Percentiles rank a stretch among this genome's conserved stretches.
Conservation (phyloP, 2,113 vertebrate genomes). For the Carassius gibelio region DNA sequence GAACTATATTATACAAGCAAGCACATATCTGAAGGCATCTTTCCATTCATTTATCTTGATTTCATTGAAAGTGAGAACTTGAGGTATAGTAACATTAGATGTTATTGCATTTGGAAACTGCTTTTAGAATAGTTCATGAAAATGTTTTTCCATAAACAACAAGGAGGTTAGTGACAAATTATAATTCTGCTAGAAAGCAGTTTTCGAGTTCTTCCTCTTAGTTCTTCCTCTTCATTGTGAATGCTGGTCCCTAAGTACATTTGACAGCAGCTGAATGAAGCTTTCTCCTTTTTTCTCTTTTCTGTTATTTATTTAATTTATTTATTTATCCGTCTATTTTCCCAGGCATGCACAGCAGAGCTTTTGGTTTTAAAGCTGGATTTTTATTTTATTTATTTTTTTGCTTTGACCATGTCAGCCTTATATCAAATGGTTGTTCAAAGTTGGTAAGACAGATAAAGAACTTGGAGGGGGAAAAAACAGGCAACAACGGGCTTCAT, state of each 20-base stretch:
- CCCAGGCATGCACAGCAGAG: neutral
- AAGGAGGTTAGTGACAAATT: neutral
- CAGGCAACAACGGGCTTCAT: neutral
- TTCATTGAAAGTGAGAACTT: neutral
- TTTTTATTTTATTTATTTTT: neutral
- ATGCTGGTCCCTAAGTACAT: neutral
- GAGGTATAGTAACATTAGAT: neutral
- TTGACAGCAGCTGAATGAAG: neutral
- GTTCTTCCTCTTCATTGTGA: neutral
- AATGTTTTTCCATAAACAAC: neutral
- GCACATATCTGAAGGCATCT: neutral
- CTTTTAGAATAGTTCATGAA: neutral
- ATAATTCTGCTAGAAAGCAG: neutral
- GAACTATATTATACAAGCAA: neutral
- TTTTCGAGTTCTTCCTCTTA: neutral
- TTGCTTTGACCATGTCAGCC: neutral
- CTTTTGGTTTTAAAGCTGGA: conserved; percentile 3
- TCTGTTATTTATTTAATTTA: neutral
- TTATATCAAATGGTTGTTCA: neutral
- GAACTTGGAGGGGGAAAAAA: neutral
- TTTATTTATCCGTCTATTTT: neutral
- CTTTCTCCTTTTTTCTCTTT: neutral
- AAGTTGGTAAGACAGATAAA: neutral
- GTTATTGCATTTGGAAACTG: neutral
- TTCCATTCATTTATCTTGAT: too few relatives aligned